Evolutionary conservation across 1,140 invertebrate genomes (phyloP).

Genomic region (Heliothis virescens): DNA sequence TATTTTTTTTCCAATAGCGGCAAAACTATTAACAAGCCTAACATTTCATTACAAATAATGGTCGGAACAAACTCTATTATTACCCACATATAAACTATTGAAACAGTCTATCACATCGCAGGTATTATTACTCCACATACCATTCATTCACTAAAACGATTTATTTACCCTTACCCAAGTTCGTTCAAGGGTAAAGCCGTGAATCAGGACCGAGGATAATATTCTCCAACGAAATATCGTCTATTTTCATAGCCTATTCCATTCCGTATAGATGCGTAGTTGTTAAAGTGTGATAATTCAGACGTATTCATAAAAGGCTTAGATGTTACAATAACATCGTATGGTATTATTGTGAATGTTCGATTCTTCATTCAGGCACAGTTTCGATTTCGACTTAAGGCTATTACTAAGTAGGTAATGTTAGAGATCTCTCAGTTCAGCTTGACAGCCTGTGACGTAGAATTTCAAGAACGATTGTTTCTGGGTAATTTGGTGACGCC

Average conservation of each 20-base stretch:
- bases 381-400: too few species aligned
- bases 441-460: too few species aligned
- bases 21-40: too few species aligned
- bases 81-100: too few species aligned
- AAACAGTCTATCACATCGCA: too few species aligned
- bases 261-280: not conserved
- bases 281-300: constrained; percentile 12
- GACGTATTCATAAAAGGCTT: not conserved
- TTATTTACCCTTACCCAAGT: constrained; percentile 38
- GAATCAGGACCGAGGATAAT: constrained; percentile 34
- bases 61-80: too few species aligned
- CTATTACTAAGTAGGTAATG: too few species aligned
- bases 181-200: constrained; percentile 19
- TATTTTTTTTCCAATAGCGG: too few species aligned
- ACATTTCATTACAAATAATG: too few species aligned
- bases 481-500: too few species aligned
- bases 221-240: not conserved
- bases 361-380: not conserved
- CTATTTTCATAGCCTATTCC: constrained; percentile 9
- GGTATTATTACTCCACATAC: constrained; percentile 11
- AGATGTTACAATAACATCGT: not conserved
- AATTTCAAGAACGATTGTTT: too few species aligned
- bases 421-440: too few species aligned
- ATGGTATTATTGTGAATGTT: not conserved
- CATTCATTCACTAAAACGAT: constrained; percentile 32